phyloP scores from a whole-genome alignment of 1,140 invertebrate genomes.

The Cyrtorhinus lividipennis region DNA sequence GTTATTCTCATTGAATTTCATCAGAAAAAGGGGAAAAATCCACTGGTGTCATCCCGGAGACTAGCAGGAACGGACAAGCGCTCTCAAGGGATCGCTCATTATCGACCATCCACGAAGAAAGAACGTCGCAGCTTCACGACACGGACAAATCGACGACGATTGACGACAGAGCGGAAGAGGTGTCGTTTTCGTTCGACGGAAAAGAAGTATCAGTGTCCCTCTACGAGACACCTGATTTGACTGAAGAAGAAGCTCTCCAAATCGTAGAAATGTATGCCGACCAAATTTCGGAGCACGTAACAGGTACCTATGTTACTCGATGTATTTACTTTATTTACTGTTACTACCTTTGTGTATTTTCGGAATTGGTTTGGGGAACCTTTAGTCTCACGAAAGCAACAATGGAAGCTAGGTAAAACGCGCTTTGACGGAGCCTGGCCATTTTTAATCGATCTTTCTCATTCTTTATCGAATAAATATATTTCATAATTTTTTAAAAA shows the following conservation, averaged over 20 bases:
- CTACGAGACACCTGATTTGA: slow-evolving; percentile 81
- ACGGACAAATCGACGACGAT: slow-evolving; percentile 55
- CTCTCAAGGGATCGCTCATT: slow-evolving; percentile 61
- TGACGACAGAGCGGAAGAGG: slow-evolving; percentile 62
- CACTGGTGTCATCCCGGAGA: not conserved
- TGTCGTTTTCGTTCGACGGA: slow-evolving; percentile 79
- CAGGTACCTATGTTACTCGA: too few relatives aligned
- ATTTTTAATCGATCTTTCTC: too few relatives aligned
- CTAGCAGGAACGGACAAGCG: not conserved
- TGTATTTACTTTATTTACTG: too few relatives aligned
- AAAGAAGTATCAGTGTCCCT: slow-evolving; percentile 80
- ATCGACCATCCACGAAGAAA: slow-evolving; percentile 79
- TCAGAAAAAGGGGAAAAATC: slow-evolving; percentile 11
- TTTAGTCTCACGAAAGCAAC: too few relatives aligned
- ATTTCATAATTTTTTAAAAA: too few relatives aligned
- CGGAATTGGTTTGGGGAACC: too few relatives aligned
- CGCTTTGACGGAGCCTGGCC: too few relatives aligned
- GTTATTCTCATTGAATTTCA: too few relatives aligned
- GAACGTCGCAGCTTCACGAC: slow-evolving; percentile 74
- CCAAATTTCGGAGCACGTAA: slow-evolving; percentile 74
- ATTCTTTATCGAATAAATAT: too few relatives aligned
- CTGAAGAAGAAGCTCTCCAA: slow-evolving; percentile 76
- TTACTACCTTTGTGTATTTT: too few relatives aligned
- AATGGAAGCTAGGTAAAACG: too few relatives aligned
- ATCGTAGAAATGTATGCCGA: slow-evolving; percentile 89